Base-by-base conservation (phyloP, 2,888 invertebrate genomes). In the Allophyes oxyacanthae region DNA sequence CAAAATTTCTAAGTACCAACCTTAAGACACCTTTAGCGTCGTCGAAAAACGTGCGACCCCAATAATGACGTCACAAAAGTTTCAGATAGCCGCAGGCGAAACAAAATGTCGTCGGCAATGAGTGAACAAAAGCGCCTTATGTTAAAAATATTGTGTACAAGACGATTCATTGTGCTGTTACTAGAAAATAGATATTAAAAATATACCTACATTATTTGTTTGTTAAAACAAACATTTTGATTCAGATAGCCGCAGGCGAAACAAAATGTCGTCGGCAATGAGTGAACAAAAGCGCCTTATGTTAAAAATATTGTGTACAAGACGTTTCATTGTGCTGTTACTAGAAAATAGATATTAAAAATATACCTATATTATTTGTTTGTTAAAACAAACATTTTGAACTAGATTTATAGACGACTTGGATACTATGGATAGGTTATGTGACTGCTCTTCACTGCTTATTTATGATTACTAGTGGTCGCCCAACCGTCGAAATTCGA, bases 21-120 rank as follows among this genome's bases (percentile, higher is more conserved):
- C 30, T 51, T 52, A 43, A 37, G 55, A 66, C 59, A 71, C 66
- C 60, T 72, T n/a, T 55, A 54, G 52, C 67, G 54, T 60, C 28
- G 14, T 37, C 34, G 41, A 72, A 72, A 67, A 71, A 67, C 56
- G 43, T 53, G 68, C 48, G 67, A 49, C 57, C 59, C 44, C 51
- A 57, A 57, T 63, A 59, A 75, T 72, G 62, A 75, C 49, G 57
- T 54, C 48, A 66, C 49, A 62, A 62, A 66, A 75, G 57, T 66
- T 71, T 52, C 40, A 43, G 56, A 66, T 56, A 58, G 42, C 75
- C 72, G 25, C 36, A 36, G 25, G 75, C 66, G 37, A 59, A 53
- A 66, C 42, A 66, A 66, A 72, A 68, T 58, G 64, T 71, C 55
- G 51, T 55, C 58, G 36, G 62, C 71, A 75, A 72, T 69, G 64